These are phyloP conservation scores for Danaus plexippus DNA, from an alignment of 1,140 invertebrate species.

Conservation along the genomic window DNA sequence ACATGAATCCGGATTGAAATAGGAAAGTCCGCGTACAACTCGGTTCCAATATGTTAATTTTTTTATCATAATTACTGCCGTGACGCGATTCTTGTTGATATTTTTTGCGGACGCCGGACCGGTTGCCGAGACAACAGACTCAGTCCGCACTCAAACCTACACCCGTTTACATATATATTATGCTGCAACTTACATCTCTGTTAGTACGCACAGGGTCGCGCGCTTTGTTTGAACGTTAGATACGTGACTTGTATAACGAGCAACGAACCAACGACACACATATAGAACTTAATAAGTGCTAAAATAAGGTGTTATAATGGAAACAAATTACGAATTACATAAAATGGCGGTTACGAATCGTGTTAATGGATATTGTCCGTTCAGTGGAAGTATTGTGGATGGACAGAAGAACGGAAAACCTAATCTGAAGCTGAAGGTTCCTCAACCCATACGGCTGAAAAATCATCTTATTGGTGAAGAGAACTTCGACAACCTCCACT, in stretches of 20 bases:
- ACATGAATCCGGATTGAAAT: slow-evolving; percentile 2
- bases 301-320: slow-evolving; percentile 11
- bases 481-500: slow-evolving; percentile 49
- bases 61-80: slow-evolving; percentile 11
- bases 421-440: slow-evolving; percentile 50
- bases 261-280: too few species aligned
- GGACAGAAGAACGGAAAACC: slow-evolving; percentile 34
- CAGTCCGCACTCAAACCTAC: slow-evolving; percentile 40
- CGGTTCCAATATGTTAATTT: slow-evolving; percentile 9
- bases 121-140: slow-evolving; percentile 45
- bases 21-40: slow-evolving; percentile 18
- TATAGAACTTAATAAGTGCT: too few species aligned
- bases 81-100: slow-evolving; percentile 49
- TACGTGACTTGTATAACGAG: too few species aligned
- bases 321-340: slow-evolving; percentile 18
- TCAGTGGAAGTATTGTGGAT: slow-evolving; percentile 40
- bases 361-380: slow-evolving; percentile 48
- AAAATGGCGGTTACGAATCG: slow-evolving; percentile 30
- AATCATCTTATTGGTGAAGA: slow-evolving; percentile 47
- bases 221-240: too few species aligned
- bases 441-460: slow-evolving; percentile 48
- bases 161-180: slow-evolving; percentile 49
- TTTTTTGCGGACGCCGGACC: slow-evolving; percentile 41
- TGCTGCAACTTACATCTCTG: slow-evolving; percentile 21
- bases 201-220: slow-evolving; percentile 26